Evolutionary conservation across 2,113 vertebrate species (phyloP).

Genomic region (Hepsetus odoe): DNA sequence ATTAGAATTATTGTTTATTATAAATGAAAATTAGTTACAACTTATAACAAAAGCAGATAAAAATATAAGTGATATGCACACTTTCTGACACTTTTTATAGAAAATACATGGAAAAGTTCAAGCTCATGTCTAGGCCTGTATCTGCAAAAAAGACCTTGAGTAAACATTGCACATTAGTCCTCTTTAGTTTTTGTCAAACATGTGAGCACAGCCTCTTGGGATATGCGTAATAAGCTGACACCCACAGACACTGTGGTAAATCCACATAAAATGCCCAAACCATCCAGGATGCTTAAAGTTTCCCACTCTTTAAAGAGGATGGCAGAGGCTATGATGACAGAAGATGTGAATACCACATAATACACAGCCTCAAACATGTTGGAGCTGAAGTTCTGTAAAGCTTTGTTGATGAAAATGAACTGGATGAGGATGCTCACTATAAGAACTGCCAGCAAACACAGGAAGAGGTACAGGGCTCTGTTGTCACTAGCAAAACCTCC

Average conservation of each 20-base stretch:
- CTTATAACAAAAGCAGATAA: too few species aligned
- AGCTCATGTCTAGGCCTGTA: background rate
- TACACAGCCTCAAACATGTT: conserved; percentile 93
- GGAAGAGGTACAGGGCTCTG: conserved; percentile 82
- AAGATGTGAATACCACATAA: conserved; percentile 91
- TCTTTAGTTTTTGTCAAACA: conserved; percentile 81
- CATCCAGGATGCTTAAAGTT: conserved; percentile 81
- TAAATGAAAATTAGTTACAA: background rate
- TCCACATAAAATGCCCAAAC: conserved; percentile 88
- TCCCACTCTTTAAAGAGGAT: conserved; percentile 95
- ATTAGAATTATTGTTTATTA: background rate
- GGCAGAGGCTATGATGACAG: conserved; percentile 87
- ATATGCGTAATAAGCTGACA: conserved; percentile 88
- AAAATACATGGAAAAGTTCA: too few species aligned
- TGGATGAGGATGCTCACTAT: conserved; percentile 89
- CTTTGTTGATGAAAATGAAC: conserved; percentile 95
- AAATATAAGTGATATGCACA: too few species aligned
- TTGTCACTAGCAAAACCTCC: conserved; percentile 71
- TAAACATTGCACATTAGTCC: conserved; percentile 72
- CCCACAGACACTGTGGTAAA: conserved; percentile 87
- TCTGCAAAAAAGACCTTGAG: background rate
- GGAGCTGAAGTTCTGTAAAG: conserved; percentile 89
- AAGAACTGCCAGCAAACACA: conserved; percentile 84
- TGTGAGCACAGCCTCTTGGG: conserved; percentile 85
- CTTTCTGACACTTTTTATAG: too few species aligned